These are phyloP conservation scores for Ditylenchus dipsaci DNA, from an alignment of 1,140 invertebrate species.

Conservation along the genomic window DNA sequence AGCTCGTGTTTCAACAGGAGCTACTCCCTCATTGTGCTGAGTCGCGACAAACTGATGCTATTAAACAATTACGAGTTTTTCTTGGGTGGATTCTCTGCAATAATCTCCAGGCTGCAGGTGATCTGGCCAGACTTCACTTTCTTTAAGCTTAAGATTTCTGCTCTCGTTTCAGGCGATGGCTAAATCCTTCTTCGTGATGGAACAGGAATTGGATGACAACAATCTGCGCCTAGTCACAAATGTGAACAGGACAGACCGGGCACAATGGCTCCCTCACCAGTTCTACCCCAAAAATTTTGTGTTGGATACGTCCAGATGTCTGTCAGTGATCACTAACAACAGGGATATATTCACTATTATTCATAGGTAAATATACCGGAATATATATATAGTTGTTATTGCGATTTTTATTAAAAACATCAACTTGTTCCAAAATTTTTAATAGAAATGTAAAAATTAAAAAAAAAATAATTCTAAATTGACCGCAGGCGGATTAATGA, in stretches of 20 bases:
- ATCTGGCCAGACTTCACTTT: background rate
- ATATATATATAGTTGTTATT: too few species aligned
- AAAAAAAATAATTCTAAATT: too few species aligned
- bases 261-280: conserved; percentile 32
- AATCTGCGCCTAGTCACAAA: conserved; percentile 32
- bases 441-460: too few species aligned
- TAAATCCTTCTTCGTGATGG: conserved; percentile 18
- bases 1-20: conserved; percentile 36
- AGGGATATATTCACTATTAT: conserved; percentile 27
- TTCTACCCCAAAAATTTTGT: conserved; percentile 29
- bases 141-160: background rate
- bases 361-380: too few species aligned
- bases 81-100: conserved; percentile 21
- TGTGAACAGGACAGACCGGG: background rate
- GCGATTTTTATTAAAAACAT: too few species aligned
- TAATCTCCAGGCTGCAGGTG: conserved; percentile 29
- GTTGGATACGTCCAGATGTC: conserved; percentile 33
- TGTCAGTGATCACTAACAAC: conserved; percentile 28
- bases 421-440: too few species aligned
- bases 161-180: conserved; percentile 15
- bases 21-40: conserved; percentile 36
- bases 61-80: conserved; percentile 40
- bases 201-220: conserved; percentile 22
- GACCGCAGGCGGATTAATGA: too few species aligned
- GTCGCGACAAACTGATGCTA: conserved; percentile 32